These are phyloP conservation scores for Cavia porcellus DNA, from an alignment of 2,113 vertebrate genomes.

Conservation along the genomic window DNA sequence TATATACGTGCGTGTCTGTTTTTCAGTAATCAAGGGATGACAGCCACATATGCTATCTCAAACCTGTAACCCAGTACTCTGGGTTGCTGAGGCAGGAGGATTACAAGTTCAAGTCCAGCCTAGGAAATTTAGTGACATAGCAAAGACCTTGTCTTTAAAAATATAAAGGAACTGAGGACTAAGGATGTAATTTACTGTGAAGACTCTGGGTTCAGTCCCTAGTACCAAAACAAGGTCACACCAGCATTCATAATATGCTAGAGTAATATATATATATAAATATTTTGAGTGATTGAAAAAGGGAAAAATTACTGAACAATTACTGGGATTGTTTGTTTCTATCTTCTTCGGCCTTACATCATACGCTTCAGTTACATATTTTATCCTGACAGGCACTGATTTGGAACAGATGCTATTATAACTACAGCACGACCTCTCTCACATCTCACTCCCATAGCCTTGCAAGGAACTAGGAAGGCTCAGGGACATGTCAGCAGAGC, in stretches of 20 bases:
- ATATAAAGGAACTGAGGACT: background rate
- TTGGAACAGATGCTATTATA: slow-evolving; percentile 83
- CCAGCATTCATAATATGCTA: slow-evolving; percentile 26
- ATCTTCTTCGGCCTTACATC: slow-evolving; percentile 36
- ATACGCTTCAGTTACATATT: slow-evolving; percentile 53
- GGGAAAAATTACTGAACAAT: slow-evolving; percentile 4
- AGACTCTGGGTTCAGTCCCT: background rate
- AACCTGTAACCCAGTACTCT: background rate
- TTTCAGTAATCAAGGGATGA: background rate
- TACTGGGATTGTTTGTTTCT: background rate
- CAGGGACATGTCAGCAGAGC: slow-evolving; percentile 86
- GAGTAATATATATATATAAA: slow-evolving; percentile 58
- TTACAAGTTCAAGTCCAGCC: background rate
- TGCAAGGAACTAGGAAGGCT: slow-evolving; percentile 79
- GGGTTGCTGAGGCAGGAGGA: background rate
- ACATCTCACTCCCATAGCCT: slow-evolving; percentile 81
- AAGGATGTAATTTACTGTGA: background rate
- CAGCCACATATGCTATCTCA: background rate
- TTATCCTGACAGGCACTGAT: slow-evolving; percentile 80
- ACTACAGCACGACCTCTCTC: slow-evolving; percentile 82
- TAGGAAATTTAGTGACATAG: background rate
- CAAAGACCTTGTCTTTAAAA: background rate
- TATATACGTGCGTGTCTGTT: background rate
- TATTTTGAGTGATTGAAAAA: slow-evolving; percentile 33
- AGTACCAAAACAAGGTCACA: background rate